Conservation (phyloP, 2,797 vertebrate genomes). For the Sus cebifrons region DNA sequence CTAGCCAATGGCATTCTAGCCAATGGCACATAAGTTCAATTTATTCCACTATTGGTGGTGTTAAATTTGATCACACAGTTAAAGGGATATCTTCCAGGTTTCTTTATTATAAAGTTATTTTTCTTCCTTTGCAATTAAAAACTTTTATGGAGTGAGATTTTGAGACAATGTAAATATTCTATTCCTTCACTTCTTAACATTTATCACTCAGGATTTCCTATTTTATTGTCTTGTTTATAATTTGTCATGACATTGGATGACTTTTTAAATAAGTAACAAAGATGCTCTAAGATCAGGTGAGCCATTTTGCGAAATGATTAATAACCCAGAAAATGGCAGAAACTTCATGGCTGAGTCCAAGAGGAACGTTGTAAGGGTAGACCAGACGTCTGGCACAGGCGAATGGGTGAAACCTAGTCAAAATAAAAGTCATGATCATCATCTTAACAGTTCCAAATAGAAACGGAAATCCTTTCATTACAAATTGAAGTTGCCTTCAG, state of each 20-base stretch:
- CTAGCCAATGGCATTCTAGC: not conserved
- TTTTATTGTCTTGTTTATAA: not conserved
- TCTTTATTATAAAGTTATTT: not conserved
- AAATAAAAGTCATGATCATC: not conserved
- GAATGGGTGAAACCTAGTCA: not conserved
- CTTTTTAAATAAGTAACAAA: slow-evolving; percentile 63
- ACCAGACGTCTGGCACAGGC: not conserved
- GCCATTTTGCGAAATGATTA: not conserved
- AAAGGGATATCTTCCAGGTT: not conserved
- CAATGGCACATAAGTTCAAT: not conserved
- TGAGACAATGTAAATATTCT: not conserved
- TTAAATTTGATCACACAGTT: not conserved
- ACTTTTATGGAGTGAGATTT: not conserved
- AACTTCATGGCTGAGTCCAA: not conserved
- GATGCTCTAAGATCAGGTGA: not conserved
- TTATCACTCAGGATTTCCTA: not conserved
- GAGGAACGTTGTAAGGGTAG: not conserved
- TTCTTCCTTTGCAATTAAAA: slow-evolving; percentile 41
- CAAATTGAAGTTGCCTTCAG: not conserved
- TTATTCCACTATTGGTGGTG: not conserved
- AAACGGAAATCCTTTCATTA: not conserved
- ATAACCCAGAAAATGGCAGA: not conserved
- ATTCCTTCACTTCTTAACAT: not conserved
- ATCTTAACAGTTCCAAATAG: not conserved
- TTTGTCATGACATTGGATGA: not conserved